A percentile compares a stretch with the other conserved stretches of the same genome.
Evolutionary conservation across 2,888 invertebrate species (phyloP).

Genomic region (Caenorhabditis sulstoni): DNA sequence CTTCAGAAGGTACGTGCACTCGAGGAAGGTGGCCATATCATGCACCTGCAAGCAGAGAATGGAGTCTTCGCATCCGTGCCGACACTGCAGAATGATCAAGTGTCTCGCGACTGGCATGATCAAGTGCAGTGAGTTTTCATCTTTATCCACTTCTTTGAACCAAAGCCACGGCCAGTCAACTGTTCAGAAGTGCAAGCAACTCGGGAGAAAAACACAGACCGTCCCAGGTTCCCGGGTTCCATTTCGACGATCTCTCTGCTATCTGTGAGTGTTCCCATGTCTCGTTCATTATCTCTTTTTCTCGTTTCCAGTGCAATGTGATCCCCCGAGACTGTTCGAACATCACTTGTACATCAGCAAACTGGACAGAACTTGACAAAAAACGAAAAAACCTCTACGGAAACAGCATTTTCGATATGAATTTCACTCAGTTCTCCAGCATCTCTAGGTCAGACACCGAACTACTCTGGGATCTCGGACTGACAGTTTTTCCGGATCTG

Average conservation of each 20-base stretch:
- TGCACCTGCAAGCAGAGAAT: conserved; percentile 33
- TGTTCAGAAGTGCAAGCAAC: conserved; percentile 44
- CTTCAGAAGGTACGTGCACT: conserved; percentile 39
- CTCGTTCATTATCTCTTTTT: neutral
- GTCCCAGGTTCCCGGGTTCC: neutral
- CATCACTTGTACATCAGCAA: conserved; percentile 9
- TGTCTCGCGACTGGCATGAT: conserved; percentile 38
- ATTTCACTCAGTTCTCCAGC: conserved; percentile 25
- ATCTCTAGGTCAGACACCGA: conserved; percentile 5
- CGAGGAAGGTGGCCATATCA: conserved; percentile 18
- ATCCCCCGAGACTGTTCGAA: conserved; percentile 35
- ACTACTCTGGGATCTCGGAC: conserved; percentile 29
- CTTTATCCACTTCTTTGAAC: neutral
- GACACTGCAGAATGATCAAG: conserved; percentile 48
- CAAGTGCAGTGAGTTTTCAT: conserved; percentile 34
- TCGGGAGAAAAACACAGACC: conserved; percentile 24
- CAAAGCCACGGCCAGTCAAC: no score
- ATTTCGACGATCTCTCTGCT: conserved; percentile 14
- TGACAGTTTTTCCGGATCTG: conserved; percentile 18
- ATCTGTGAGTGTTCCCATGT: conserved; percentile 36
- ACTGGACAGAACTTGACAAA: conserved; percentile 28
- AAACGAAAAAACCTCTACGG: conserved; percentile 21
- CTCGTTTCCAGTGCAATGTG: conserved; percentile 21
- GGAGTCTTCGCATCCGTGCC: conserved; percentile 33
- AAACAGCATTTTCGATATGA: conserved; percentile 19